phyloP scores from a whole-genome alignment of 2,888 invertebrate species.

The Agrotis segetum region DNA sequence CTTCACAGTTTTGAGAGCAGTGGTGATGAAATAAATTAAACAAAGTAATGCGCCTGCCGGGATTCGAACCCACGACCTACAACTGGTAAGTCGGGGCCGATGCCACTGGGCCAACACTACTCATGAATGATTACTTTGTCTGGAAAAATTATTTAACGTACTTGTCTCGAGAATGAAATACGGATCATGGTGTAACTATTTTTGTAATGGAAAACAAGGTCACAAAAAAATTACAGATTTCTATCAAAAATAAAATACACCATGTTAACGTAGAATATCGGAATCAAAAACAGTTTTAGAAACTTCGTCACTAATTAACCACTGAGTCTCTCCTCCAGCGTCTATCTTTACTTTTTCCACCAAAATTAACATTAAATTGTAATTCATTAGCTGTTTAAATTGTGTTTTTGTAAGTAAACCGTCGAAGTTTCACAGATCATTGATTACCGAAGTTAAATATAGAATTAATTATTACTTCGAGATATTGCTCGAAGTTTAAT shows the following conservation, averaged over 20 bases:
- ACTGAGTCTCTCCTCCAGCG: constrained; percentile 7
- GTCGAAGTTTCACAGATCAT: constrained; percentile 35
- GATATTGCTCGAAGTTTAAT: neutral
- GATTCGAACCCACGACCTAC: too few relatives aligned
- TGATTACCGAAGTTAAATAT: constrained; percentile 39
- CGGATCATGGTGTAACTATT: too few relatives aligned
- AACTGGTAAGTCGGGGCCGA: too few relatives aligned
- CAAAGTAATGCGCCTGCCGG: too few relatives aligned
- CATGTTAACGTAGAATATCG: neutral
- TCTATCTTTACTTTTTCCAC: constrained; percentile 35
- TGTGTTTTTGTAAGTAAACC: constrained; percentile 46
- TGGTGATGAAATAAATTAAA: too few relatives aligned
- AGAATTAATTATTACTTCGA: constrained; percentile 49
- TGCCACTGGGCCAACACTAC: too few relatives aligned
- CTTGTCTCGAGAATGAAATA: too few relatives aligned
- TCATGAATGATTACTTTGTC: neutral
- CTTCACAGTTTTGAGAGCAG: too few relatives aligned
- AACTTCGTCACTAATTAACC: constrained; percentile 37
- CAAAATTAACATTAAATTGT: constrained; percentile 47
- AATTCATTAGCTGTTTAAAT: constrained; percentile 51
- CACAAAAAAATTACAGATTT: too few relatives aligned
- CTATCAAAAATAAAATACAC: neutral
- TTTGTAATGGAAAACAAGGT: too few relatives aligned
- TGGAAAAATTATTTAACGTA: too few relatives aligned
- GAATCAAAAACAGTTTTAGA: constrained; percentile 20